A percentile compares a stretch with the other conserved stretches of the same genome.
Conservation (phyloP, 2,113 vertebrate genomes). For the Podiceps cristatus region DNA sequence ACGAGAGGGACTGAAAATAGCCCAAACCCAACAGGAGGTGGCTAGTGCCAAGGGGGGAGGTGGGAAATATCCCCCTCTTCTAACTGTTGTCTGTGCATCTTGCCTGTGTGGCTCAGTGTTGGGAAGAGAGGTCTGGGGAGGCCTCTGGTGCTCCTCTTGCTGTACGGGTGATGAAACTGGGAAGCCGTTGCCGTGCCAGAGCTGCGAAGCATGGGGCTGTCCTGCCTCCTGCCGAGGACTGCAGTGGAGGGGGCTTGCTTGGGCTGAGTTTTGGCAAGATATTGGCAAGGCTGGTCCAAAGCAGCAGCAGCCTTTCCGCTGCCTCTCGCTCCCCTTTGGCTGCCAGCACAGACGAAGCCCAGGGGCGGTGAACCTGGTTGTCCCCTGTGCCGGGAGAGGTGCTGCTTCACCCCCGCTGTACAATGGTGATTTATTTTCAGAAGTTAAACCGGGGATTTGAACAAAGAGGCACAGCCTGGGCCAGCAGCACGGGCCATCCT, state of each 20-base stretch:
- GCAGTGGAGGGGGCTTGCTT: rapidly evolving
- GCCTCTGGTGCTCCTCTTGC: neutral
- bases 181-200: neutral
- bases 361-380: neutral
- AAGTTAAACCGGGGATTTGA: neutral
- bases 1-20: neutral
- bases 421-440: rapidly evolving
- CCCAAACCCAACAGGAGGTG: neutral
- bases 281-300: neutral
- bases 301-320: neutral
- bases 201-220: neutral
- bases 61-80: neutral
- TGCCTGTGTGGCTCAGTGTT: neutral
- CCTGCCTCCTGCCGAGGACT: neutral
- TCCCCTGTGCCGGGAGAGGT: neutral
- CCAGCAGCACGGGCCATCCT: neutral
- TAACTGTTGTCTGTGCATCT: neutral
- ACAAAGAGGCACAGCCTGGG: neutral
- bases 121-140: neutral
- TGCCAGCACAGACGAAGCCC: neutral
- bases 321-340: neutral
- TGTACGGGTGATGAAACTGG: neutral
- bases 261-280: neutral
- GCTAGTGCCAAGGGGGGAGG: neutral
- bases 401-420: neutral